These are phyloP conservation scores for Antechinus flavipes DNA, from an alignment of 2,113 vertebrate genomes.

Conservation along the genomic window DNA sequence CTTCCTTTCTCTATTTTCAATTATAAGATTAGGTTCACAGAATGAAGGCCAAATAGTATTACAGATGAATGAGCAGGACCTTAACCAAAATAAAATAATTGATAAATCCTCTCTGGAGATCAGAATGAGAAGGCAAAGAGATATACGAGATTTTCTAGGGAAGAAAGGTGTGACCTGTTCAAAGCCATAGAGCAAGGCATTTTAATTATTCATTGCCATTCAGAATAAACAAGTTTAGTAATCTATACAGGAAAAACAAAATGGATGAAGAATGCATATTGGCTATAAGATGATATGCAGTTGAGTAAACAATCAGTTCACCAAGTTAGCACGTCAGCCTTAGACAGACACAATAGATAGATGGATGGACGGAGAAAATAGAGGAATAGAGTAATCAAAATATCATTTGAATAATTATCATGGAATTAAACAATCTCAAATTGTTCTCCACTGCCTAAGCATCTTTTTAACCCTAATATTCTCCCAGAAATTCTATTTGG, in stretches of 20 bases:
- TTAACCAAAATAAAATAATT: no score
- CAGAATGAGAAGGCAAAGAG: no score
- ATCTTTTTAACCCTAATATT: not conserved
- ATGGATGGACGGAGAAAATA: not conserved
- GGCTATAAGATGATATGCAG: not conserved
- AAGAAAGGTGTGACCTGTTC: no score
- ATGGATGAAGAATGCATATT: not conserved
- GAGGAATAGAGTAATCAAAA: not conserved
- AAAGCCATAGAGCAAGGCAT: no score
- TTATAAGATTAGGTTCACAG: no score
- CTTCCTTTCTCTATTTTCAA: no score
- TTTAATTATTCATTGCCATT: not conserved
- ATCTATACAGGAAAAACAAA: not conserved
- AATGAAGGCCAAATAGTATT: no score
- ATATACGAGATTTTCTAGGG: no score
- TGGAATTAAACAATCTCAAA: not conserved
- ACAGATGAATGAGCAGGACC: no score
- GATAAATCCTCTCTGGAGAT: no score
- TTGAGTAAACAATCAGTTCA: not conserved
- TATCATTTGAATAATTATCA: not conserved
- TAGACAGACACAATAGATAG: not conserved
- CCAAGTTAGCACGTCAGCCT: not conserved
- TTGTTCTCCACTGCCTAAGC: not conserved
- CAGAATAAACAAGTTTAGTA: not conserved
- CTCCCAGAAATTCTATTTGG: not conserved